Conservation (phyloP, 1,140 invertebrate species). For the Holotrichia oblita region DNA sequence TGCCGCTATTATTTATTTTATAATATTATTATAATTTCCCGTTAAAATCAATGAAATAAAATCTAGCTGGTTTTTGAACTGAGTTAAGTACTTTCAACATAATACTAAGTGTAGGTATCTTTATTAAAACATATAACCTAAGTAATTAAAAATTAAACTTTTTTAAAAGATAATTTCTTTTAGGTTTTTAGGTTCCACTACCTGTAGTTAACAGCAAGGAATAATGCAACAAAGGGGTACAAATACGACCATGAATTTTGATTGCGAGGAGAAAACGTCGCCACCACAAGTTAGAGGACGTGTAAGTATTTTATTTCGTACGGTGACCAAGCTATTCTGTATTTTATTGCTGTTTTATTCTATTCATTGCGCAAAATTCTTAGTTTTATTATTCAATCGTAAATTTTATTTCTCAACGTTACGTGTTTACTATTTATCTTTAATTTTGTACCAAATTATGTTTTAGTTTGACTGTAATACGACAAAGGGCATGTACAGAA, state of each 20-base stretch:
- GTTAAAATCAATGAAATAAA: too few relatives aligned
- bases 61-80: too few relatives aligned
- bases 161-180: neutral
- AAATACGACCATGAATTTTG: constrained; percentile 51
- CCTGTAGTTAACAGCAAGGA: constrained; percentile 48
- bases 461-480: constrained; percentile 35
- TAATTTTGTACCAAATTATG: neutral
- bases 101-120: too few relatives aligned
- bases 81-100: too few relatives aligned
- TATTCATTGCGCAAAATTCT: constrained; percentile 24
- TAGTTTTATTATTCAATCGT: constrained; percentile 27
- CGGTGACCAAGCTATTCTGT: neutral
- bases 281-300: constrained; percentile 48
- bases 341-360: constrained; percentile 36
- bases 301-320: constrained; percentile 47
- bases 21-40: too few relatives aligned
- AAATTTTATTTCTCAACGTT: constrained; percentile 16
- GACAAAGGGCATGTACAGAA: constrained; percentile 4
- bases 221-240: constrained; percentile 54
- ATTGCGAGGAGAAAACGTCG: constrained; percentile 48
- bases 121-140: too few relatives aligned
- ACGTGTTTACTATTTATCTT: neutral
- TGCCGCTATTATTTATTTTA: too few relatives aligned
- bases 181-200: constrained; percentile 38
- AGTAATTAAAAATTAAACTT: too few relatives aligned